These are phyloP conservation scores for Calypte anna DNA, from an alignment of 2,113 vertebrate genomes.

Conservation along the genomic window DNA sequence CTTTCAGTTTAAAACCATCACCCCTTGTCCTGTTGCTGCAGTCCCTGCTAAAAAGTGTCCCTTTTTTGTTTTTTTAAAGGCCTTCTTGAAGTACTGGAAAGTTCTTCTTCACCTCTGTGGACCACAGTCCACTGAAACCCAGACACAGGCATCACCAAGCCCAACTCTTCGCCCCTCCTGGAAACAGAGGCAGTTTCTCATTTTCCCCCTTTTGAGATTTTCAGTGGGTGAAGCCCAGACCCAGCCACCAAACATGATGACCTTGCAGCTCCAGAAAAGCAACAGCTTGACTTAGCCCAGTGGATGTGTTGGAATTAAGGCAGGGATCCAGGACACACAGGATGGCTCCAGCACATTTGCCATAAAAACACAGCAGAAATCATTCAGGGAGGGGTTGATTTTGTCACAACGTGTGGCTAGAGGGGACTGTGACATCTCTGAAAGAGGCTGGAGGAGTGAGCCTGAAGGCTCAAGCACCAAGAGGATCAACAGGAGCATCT, in stretches of 20 bases:
- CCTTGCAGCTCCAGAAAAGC: background rate
- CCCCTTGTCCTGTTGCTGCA: no score
- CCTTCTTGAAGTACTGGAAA: no score
- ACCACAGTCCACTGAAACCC: no score
- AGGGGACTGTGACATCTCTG: background rate
- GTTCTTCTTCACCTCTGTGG: no score
- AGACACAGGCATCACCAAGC: background rate
- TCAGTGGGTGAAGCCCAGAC: accelerated
- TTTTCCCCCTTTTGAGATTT: background rate
- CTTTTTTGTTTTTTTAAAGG: no score
- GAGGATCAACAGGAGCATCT: background rate
- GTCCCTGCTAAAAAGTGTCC: no score
- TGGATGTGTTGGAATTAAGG: background rate
- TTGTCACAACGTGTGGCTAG: accelerated
- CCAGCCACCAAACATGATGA: background rate
- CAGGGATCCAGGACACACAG: background rate
- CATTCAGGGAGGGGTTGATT: background rate
- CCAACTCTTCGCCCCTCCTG: background rate
- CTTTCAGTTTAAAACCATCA: no score
- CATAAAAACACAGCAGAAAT: background rate
- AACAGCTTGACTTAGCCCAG: background rate
- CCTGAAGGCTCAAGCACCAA: background rate
- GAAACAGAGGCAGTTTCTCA: no score
- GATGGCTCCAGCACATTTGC: background rate
- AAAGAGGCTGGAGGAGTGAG: background rate